Conservation (phyloP, 1,140 invertebrate species). For the Drosophila busckii region DNA sequence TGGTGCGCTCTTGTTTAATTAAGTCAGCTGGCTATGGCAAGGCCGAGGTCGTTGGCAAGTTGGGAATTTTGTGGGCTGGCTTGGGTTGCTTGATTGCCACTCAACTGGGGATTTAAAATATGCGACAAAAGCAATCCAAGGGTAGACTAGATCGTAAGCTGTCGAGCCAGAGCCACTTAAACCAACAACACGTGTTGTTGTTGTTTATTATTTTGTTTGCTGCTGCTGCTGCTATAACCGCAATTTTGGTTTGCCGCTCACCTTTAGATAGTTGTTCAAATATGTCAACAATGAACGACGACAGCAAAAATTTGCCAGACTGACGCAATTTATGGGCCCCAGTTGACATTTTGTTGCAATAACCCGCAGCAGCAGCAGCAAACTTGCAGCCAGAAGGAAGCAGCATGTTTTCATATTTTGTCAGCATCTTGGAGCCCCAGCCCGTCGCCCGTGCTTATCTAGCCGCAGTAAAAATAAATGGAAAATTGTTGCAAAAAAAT, state of each 20-base stretch:
- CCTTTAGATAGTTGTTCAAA: slow-evolving; percentile 63
- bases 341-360: slow-evolving; percentile 72
- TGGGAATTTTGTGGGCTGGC: slow-evolving; percentile 1
- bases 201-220: slow-evolving; percentile 6
- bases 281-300: slow-evolving; percentile 61
- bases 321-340: slow-evolving; percentile 68
- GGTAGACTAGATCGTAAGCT: slow-evolving; percentile 22
- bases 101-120: slow-evolving; percentile 76
- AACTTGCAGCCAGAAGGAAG: slow-evolving; percentile 32
- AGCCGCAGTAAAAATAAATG: slow-evolving; percentile 42
- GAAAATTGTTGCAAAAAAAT: slow-evolving; percentile 53
- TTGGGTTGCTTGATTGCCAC: slow-evolving; percentile 65
- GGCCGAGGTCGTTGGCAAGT: slow-evolving; percentile 21
- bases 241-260: slow-evolving; percentile 66
- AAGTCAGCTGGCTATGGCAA: slow-evolving; percentile 45
- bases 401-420: slow-evolving; percentile 71
- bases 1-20: slow-evolving; percentile 65
- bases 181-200: slow-evolving; percentile 52
- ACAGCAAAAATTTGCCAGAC: slow-evolving; percentile 60
- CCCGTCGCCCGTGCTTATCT: slow-evolving; percentile 4
- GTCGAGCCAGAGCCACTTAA: slow-evolving; percentile 46
- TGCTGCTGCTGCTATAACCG: slow-evolving; percentile 1
- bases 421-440: slow-evolving; percentile 38
- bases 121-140: slow-evolving; percentile 68
- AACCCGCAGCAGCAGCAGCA: slow-evolving; percentile 41